Evolutionary conservation across 1,140 invertebrate species (phyloP), one percentile per base, ranked within the genome.

Genomic region (Drosophila baimaii): DNA sequence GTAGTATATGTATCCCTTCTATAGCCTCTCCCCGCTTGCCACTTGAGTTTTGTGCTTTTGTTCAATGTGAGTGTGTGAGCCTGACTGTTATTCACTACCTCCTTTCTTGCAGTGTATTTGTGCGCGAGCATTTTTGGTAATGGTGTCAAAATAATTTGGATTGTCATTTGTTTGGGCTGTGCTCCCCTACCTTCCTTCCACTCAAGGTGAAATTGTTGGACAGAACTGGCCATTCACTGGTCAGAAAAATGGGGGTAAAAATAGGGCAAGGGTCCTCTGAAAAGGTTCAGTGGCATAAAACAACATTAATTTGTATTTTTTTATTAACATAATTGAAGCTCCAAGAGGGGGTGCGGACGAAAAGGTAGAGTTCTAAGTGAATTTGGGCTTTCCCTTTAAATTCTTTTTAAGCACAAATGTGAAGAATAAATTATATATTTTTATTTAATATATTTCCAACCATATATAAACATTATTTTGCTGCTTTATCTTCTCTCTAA

Each of bases 121-220:
- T 63, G 64, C 56, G 63, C 27, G 31, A 73, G 62, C 68, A 56
- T 66, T 81, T 82, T 80, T 35, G 84, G 80, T 89, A 89, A 88
- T 83, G 84, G 84, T 89, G 80, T 89, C 80, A 84, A 89, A 89
- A 89, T 89, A 88, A 88, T 88, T 88, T 80, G 66, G 83, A 62
- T 77, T 88, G 68, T 88, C 83, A 88, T 83, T 88, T 88, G 77
- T 88, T 88, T 82, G 71, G 17, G 52, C 52, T 33, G 47, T n/a
- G n/a, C n/a, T n/a, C 43, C 46, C 33, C 65, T 61, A 51, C 79
- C n/a, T 7, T 27, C 37, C 19, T 8, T 57, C 58, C 31, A 10
- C 23, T 56, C 43, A 77, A 88, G 64, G 78, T 81, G 69, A 77
- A 64, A 44, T 15, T 35, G 46, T 43, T 73, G 41, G 54, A 33